phyloP scores from a whole-genome alignment of 2,113 vertebrate genomes.

The Chinchilla lanigera region DNA sequence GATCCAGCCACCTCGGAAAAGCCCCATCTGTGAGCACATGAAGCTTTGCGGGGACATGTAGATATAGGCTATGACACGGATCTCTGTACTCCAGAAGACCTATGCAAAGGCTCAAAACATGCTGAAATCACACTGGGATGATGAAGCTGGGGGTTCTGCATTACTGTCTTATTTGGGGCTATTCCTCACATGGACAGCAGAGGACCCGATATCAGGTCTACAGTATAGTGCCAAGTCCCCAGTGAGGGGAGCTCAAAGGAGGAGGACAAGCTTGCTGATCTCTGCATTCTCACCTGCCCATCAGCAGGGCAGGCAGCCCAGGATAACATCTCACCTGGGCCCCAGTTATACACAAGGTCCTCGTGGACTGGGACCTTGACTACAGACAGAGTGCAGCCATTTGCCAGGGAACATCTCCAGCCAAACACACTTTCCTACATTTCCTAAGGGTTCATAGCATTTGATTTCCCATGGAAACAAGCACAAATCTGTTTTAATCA shows the following conservation, averaged over 20 bases:
- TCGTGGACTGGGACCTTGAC: not conserved
- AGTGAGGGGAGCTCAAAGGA: not conserved
- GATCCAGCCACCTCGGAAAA: not conserved
- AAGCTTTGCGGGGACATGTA: not conserved
- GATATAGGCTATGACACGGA: not conserved
- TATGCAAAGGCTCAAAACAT: not conserved
- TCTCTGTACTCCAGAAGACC: not conserved
- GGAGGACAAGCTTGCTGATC: not conserved
- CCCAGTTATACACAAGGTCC: too few species aligned
- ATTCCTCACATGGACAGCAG: not conserved
- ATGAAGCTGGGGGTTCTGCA: not conserved
- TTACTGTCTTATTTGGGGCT: not conserved
- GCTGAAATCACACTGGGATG: not conserved
- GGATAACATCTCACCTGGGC: not conserved
- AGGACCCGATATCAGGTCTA: not conserved
- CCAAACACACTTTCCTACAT: not conserved
- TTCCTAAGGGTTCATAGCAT: slow-evolving; percentile 62
- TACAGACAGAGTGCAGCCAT: not conserved
- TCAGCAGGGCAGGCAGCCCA: not conserved
- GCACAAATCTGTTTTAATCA: slow-evolving; percentile 79
- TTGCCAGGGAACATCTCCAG: not conserved
- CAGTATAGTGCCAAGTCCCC: not conserved
- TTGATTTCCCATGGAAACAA: slow-evolving; percentile 81
- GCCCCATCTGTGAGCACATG: not conserved
- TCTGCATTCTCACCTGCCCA: not conserved